Conservation (phyloP, 2,797 vertebrate genomes). For the Coracias cyanogaster region DNA sequence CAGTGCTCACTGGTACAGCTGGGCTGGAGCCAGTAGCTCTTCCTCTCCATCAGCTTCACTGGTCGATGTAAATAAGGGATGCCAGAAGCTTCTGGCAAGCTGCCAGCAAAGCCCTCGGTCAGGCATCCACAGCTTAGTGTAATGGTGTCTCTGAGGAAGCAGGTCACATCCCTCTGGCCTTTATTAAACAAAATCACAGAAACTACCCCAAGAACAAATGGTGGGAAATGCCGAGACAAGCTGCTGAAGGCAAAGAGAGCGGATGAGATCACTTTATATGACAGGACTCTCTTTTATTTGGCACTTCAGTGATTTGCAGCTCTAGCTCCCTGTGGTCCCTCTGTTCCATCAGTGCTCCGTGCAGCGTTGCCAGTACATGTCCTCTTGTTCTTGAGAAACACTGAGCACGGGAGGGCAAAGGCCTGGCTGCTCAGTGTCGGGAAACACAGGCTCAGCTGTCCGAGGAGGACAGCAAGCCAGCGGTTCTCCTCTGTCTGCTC, state of each 20-base stretch:
- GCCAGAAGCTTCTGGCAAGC: background rate
- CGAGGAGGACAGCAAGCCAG: background rate
- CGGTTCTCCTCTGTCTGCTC: background rate
- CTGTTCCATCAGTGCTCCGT: background rate
- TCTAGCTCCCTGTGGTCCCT: background rate
- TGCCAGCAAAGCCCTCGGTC: background rate
- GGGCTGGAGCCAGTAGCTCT: background rate
- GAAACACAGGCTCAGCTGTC: background rate
- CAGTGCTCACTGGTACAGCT: background rate
- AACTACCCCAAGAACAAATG: background rate
- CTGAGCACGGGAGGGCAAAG: background rate
- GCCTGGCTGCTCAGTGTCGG: background rate
- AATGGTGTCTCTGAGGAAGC: background rate
- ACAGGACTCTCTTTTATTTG: background rate
- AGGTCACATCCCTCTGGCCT: background rate
- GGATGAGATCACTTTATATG: background rate
- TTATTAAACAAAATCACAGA: background rate
- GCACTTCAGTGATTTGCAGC: background rate
- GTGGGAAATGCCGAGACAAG: background rate
- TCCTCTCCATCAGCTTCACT: background rate
- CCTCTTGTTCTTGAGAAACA: background rate
- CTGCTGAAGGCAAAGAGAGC: background rate
- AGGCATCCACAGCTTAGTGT: background rate
- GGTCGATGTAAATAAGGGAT: background rate
- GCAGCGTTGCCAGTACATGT: fast-evolving